phyloP scores from a whole-genome alignment of 1,140 invertebrate species.

The Conus betulinus region DNA sequence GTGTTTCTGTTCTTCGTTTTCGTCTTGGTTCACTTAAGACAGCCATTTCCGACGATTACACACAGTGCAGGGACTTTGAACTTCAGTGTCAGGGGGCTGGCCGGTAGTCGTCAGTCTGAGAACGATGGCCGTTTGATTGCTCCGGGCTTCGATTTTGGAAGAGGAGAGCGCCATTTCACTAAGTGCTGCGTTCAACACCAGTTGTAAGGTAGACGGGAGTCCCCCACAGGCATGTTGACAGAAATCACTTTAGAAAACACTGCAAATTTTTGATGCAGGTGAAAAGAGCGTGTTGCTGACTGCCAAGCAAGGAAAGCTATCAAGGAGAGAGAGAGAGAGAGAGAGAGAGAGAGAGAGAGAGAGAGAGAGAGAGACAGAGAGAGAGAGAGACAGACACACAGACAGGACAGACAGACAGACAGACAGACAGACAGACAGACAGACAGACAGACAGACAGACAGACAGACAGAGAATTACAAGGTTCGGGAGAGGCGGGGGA shows the following conservation, averaged over 20 bases:
- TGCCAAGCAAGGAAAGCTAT: neutral
- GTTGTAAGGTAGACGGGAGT: too few species aligned
- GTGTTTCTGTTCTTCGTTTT: too few species aligned
- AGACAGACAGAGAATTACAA: neutral
- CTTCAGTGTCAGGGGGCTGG: too few species aligned
- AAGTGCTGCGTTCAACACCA: too few species aligned
- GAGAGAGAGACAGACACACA: slow-evolving; percentile 10
- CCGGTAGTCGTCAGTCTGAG: too few species aligned
- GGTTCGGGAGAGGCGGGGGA: neutral
- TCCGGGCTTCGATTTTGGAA: too few species aligned
- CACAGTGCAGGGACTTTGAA: too few species aligned
- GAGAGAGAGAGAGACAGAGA: neutral
- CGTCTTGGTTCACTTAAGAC: too few species aligned
- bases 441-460: neutral
- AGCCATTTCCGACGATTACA: too few species aligned
- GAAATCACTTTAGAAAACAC: neutral
- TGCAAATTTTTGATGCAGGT: neutral
- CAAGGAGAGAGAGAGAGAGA: slow-evolving; percentile 17
- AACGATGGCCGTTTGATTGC: too few species aligned
- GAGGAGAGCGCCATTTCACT: too few species aligned
- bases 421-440: neutral
- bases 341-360: slow-evolving; percentile 14
- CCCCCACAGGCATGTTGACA: neutral
- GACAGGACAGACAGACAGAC: slow-evolving; percentile 6
- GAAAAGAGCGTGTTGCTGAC: neutral